These are phyloP conservation scores for Eulithis prunata DNA, from an alignment of 2,888 invertebrate genomes.

Conservation along the genomic window DNA sequence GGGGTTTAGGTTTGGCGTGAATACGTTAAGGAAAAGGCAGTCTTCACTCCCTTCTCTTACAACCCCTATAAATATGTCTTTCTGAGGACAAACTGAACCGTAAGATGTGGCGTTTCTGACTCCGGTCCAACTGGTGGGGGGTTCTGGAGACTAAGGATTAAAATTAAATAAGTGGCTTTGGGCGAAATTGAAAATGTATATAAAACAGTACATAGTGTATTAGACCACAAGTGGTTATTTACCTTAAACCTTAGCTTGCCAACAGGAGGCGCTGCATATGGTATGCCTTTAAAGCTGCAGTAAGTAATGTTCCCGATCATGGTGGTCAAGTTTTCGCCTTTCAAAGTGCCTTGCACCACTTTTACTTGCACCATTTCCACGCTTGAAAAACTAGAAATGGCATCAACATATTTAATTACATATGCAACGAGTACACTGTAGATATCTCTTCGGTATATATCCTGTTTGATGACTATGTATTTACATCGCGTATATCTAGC, in stretches of 20 bases:
- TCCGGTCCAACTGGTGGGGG: constrained; percentile 61
- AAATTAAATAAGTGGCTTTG: too few relatives aligned
- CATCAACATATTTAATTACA: too few relatives aligned
- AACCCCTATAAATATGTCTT: constrained; percentile 21
- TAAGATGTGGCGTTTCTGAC: constrained; percentile 56
- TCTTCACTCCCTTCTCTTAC: constrained; percentile 51
- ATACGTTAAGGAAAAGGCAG: constrained; percentile 62
- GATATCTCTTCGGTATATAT: too few relatives aligned
- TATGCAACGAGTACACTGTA: too few relatives aligned
- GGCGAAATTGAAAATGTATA: too few relatives aligned
- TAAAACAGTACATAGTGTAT: too few relatives aligned
- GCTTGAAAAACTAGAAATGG: background rate
- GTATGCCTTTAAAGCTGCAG: constrained; percentile 71
- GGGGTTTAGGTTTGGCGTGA: constrained; percentile 49
- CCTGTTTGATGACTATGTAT: too few relatives aligned
- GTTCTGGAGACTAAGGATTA: constrained; percentile 54
- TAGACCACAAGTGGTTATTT: background rate
- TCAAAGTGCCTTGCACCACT: constrained; percentile 54
- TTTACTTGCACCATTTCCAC: constrained; percentile 36
- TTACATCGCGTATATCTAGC: too few relatives aligned
- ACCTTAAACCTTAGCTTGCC: constrained; percentile 79
- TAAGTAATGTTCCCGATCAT: constrained; percentile 46
- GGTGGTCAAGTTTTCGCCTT: constrained; percentile 47
- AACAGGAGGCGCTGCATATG: constrained; percentile 78
- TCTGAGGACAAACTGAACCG: constrained; percentile 59